Conservation (phyloP, 2,888 invertebrate genomes). For the Drepana falcataria region DNA sequence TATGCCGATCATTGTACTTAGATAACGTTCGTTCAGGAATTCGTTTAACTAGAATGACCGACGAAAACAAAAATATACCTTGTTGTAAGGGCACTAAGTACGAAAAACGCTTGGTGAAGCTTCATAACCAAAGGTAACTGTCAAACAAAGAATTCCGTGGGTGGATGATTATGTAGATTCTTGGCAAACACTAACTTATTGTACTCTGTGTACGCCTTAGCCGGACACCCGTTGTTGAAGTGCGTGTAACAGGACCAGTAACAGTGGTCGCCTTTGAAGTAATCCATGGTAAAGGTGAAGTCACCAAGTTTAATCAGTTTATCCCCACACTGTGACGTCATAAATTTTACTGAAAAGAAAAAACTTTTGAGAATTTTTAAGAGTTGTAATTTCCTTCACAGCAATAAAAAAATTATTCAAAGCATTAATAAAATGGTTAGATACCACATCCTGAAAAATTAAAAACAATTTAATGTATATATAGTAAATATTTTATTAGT, state of each 20-base stretch:
- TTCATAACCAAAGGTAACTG: no score
- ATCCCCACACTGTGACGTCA: slow-evolving; percentile 64
- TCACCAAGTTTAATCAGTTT: slow-evolving; percentile 64
- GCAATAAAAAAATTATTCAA: neutral
- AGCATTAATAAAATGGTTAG: neutral
- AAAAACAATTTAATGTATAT: no score
- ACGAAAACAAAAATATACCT: no score
- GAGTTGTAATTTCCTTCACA: neutral
- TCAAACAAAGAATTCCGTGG: slow-evolving; percentile 71
- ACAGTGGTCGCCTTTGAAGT: slow-evolving; percentile 37
- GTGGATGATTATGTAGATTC: slow-evolving; percentile 64
- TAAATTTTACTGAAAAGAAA: slow-evolving; percentile 60
- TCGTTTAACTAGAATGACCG: no score
- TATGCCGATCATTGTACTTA: no score
- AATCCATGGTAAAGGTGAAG: slow-evolving; percentile 57
- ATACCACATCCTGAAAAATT: no score
- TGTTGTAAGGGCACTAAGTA: no score
- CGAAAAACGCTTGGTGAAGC: no score
- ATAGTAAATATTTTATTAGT: no score
- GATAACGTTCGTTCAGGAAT: no score
- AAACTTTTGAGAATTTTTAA: slow-evolving; percentile 5
- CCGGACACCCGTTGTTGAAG: slow-evolving; percentile 50
- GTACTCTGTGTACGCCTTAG: slow-evolving; percentile 54
- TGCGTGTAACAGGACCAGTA: slow-evolving; percentile 70
- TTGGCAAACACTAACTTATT: slow-evolving; percentile 52